Conservation (phyloP, 2,113 vertebrate genomes). For the Nematolebias whitei region DNA sequence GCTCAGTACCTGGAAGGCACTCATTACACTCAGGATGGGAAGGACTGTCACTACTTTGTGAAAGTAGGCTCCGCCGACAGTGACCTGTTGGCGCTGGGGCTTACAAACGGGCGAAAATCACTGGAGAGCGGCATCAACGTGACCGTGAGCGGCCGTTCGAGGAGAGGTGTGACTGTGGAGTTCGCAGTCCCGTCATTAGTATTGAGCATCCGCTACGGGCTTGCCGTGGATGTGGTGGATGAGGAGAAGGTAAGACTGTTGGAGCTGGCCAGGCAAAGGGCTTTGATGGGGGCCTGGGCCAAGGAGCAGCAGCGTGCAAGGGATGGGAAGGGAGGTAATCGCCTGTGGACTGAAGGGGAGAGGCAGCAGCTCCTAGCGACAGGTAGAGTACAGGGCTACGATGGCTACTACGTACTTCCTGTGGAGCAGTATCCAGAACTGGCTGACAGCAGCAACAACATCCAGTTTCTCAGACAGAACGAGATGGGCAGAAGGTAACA, state of each 20-base stretch:
- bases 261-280: constrained; percentile 93
- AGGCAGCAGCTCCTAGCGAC: constrained; percentile 94
- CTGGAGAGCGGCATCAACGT: constrained; percentile 94
- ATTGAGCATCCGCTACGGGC: constrained; percentile 93
- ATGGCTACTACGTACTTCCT: constrained; percentile 96
- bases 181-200: constrained; percentile 88
- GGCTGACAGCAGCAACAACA: constrained; percentile 99
- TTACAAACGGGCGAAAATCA: constrained; percentile 90
- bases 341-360: constrained; percentile 98
- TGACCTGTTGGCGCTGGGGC: constrained; percentile 91
- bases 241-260: constrained; percentile 94
- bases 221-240: constrained; percentile 88
- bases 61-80: constrained; percentile 92
- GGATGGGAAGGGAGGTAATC: constrained; percentile 94
- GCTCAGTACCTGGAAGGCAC: constrained; percentile 95
- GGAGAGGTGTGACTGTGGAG: constrained; percentile 92
- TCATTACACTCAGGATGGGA: constrained; percentile 95
- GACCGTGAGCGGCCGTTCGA: constrained; percentile 92
- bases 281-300: constrained; percentile 90
- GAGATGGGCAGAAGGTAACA: constrained; percentile 99
- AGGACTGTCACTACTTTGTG: constrained; percentile 95
- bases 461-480: constrained; percentile 99
- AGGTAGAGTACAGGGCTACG: constrained; percentile 95
- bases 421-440: constrained; percentile 99
- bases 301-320: constrained; percentile 93